Evolutionary conservation across 2,888 invertebrate species (phyloP).

Genomic region (Lycaena phlaeas): DNA sequence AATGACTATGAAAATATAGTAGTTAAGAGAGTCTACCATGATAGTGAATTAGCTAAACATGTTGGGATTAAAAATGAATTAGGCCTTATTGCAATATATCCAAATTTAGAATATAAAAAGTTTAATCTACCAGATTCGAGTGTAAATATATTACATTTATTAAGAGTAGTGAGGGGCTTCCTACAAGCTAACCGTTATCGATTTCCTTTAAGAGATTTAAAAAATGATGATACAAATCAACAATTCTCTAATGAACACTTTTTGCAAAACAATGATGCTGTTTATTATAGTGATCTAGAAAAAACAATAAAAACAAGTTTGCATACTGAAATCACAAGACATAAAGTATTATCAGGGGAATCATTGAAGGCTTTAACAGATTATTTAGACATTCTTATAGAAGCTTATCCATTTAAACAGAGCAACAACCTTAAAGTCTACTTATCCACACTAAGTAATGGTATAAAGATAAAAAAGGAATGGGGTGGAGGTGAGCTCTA

Average conservation of each 20-base stretch:
- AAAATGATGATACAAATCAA: conserved; percentile 28
- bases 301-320: conserved; percentile 88
- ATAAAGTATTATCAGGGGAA: conserved; percentile 79
- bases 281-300: conserved; percentile 91
- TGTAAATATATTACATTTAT: conserved; percentile 51
- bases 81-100: conserved; percentile 63
- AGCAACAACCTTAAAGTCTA: conserved; percentile 74
- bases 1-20: conserved; percentile 68
- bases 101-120: conserved; percentile 40
- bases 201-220: conserved; percentile 38
- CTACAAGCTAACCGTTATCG: conserved; percentile 59
- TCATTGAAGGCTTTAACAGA: conserved; percentile 80
- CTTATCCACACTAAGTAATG: conserved; percentile 74
- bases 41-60: conserved; percentile 61
- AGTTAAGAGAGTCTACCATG: conserved; percentile 74
- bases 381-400: conserved; percentile 80
- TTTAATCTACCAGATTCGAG: conserved; percentile 50
- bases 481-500: conserved; percentile 76
- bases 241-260: conserved; percentile 26
- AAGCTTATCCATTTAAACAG: conserved; percentile 84
- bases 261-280: conserved; percentile 56
- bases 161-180: conserved; percentile 67
- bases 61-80: conserved; percentile 59
- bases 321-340: conserved; percentile 85
- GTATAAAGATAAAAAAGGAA: conserved; percentile 53